These are phyloP conservation scores for Falco berigora DNA, from an alignment of 2,797 vertebrate genomes.

Conservation along the genomic window DNA sequence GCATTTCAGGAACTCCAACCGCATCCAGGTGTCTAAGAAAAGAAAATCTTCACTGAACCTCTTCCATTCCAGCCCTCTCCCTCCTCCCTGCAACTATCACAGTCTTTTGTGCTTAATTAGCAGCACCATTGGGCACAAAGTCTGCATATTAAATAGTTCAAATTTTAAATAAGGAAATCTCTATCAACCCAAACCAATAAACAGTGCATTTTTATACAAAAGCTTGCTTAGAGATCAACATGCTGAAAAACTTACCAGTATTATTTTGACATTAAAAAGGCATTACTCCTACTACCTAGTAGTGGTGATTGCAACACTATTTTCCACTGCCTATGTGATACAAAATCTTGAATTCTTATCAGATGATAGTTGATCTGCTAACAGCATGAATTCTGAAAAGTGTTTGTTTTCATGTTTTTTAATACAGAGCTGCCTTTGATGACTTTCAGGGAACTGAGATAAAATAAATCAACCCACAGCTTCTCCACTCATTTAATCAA, in stretches of 20 bases:
- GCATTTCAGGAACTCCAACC: not conserved
- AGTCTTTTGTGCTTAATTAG: not conserved
- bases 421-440: not conserved
- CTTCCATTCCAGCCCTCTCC: not conserved
- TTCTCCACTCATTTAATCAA: not conserved
- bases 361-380: not conserved
- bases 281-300: not conserved
- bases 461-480: not conserved
- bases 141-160: not conserved
- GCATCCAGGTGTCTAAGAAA: not conserved
- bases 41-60: not conserved
- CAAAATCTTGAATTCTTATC: not conserved
- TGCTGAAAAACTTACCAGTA: not conserved
- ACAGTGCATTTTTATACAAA: not conserved
- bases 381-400: not conserved
- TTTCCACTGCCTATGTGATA: not conserved
- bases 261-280: not conserved
- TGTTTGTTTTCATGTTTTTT: not conserved
- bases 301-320: not conserved
- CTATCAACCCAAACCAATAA: not conserved
- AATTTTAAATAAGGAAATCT: not conserved
- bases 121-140: not conserved
- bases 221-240: not conserved
- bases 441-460: not conserved
- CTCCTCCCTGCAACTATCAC: not conserved